Percentiles rank a stretch among this genome's conserved stretches.
These are phyloP conservation scores for Neelides sp. DNA, from an alignment of 1,140 invertebrate genomes.

Conservation along the genomic window DNA sequence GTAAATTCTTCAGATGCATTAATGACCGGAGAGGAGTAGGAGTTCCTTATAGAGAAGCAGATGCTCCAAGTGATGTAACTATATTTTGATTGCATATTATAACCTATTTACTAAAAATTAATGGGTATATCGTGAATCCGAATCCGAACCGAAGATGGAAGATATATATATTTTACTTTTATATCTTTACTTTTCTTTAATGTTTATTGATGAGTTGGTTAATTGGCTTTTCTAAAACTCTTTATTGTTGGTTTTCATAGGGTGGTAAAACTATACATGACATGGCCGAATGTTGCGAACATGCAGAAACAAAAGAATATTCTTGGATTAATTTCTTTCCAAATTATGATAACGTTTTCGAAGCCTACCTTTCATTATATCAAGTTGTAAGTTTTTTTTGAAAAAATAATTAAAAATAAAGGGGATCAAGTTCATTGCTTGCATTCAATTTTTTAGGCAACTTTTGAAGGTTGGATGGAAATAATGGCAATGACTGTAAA, in stretches of 20 bases:
- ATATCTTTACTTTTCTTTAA: too few species aligned
- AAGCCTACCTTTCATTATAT: conserved; percentile 76
- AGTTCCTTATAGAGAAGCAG: too few species aligned
- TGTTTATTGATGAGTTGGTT: too few species aligned
- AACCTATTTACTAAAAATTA: too few species aligned
- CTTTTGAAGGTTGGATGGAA: conserved; percentile 91
- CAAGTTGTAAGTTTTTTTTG: conserved; percentile 52
- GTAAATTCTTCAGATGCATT: conserved; percentile 79
- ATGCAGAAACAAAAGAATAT: conserved; percentile 52
- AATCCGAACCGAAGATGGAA: too few species aligned
- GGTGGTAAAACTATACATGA: too few species aligned
- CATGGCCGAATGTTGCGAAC: conserved; percentile 43
- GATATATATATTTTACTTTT: too few species aligned
- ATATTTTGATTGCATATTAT: too few species aligned
- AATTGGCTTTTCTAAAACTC: too few species aligned
- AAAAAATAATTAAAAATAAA: background rate
- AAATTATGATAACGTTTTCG: conserved; percentile 81
- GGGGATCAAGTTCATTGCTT: conserved; percentile 24
- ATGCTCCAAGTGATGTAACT: too few species aligned
- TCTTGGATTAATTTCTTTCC: conserved; percentile 84
- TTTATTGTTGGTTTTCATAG: too few species aligned
- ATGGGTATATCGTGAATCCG: too few species aligned
- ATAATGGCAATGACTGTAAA: conserved; percentile 86
- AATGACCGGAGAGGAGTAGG: conserved; percentile 56
- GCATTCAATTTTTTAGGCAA: conserved; percentile 45